Base-by-base conservation (phyloP, 2,888 invertebrate genomes). In the Cephonodes hylas region DNA sequence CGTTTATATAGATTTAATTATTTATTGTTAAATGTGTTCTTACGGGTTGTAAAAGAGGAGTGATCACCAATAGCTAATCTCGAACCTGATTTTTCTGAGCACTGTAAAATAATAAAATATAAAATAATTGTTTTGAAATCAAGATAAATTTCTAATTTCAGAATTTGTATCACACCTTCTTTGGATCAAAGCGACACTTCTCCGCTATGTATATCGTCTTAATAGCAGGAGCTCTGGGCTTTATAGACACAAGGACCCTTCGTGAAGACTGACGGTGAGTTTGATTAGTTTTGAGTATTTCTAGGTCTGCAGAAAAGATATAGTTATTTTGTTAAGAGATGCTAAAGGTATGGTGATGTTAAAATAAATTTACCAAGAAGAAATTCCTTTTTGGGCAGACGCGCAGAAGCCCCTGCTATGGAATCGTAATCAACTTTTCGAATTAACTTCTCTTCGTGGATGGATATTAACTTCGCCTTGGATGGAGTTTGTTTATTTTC, bases 401-500 rank as follows among this genome's bases (percentile, higher is more conserved):
- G 76, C 42, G 71, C 64, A 13, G 81, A 74, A 61, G 70, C 71
- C 64, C 73, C 75, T 59, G 73, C 65, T 60, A 81, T 69, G 63
- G 76, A 78, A 66, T 86, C 83, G 85, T 85, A 87, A 69, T 86
- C 77, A 66, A 85, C 75, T 79, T 86, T 77, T 64, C 85, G 81
- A 71, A 84, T 78, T 58, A 86, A 75, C 74, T 88, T 89, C 73
- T 89, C 88, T 76, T 89, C 86, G 72, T 84, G 80, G 77, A 83
- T 86, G 79, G 84, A 81, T 77, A 84, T 75, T 76, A 85, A 79
- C 75, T 86, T 87, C 73, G 85, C 88, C 76, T 86, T 86, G 65
- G 87, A 88, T 83, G 85, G 83, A 77, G 77, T 75, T 79, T 85
- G 81, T 80, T 89, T 90, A 90, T 85, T 85, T 89, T 91, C 91